A percentile compares a stretch with the other conserved stretches of the same genome.
phyloP scores from a whole-genome alignment of 1,140 invertebrate species.

The Zaprionus vittiger region DNA sequence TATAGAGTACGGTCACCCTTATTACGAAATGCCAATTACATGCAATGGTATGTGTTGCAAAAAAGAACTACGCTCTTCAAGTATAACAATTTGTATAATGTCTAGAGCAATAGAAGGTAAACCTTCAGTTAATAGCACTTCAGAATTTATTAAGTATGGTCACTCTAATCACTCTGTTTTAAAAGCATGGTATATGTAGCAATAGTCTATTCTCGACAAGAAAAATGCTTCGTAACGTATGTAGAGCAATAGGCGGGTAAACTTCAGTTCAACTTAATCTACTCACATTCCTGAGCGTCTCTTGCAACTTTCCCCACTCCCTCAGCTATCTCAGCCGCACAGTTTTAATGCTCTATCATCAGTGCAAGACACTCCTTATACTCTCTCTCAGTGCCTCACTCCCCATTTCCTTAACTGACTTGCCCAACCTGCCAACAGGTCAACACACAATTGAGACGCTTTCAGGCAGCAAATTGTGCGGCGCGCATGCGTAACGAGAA shows the following conservation, averaged over 20 bases:
- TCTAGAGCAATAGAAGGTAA: too few relatives aligned
- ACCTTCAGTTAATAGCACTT: too few relatives aligned
- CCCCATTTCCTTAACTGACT: not conserved
- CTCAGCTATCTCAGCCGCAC: not conserved
- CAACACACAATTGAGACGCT: slow-evolving; percentile 69
- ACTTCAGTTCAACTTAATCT: not conserved
- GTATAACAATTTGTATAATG: too few relatives aligned
- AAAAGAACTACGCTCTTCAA: too few relatives aligned
- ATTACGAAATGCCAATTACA: too few relatives aligned
- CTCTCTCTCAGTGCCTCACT: not conserved
- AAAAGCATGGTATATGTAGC: too few relatives aligned
- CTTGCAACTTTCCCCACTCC: not conserved
- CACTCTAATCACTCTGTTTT: too few relatives aligned
- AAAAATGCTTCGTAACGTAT: too few relatives aligned
- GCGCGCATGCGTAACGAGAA: slow-evolving; percentile 67
- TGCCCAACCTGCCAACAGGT: slow-evolving; percentile 28
- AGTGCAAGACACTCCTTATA: slow-evolving; percentile 2
- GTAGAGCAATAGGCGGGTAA: not conserved
- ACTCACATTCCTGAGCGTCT: not conserved
- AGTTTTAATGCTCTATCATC: slow-evolving; percentile 3
- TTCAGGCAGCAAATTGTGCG: slow-evolving; percentile 73
- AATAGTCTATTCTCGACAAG: too few relatives aligned
- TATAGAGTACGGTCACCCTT: too few relatives aligned
- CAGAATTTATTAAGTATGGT: too few relatives aligned
- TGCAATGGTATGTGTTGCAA: too few relatives aligned